Evolutionary conservation across 1,140 invertebrate genomes (phyloP).

Genomic region (Trichomalopsis sarcophagae): DNA sequence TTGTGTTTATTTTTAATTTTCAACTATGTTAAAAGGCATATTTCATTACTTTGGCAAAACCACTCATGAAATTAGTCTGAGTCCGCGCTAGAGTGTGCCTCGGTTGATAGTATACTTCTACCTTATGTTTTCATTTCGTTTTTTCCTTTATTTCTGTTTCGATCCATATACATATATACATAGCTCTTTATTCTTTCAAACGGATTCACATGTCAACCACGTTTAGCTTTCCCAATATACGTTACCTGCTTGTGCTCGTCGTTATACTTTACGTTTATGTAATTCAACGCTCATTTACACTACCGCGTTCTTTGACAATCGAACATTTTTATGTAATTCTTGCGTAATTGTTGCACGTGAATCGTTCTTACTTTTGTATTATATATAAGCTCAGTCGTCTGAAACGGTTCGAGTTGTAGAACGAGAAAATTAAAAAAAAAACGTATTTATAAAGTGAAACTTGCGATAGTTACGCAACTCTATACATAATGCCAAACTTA

Average conservation of each 20-base stretch:
- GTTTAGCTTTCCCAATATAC: neutral
- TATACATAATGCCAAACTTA: neutral
- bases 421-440: too few relatives aligned
- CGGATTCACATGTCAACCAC: neutral
- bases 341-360: slow-evolving; percentile 44
- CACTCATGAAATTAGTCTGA: neutral
- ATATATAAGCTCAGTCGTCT: neutral
- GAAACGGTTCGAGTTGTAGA: neutral
- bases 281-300: slow-evolving; percentile 20
- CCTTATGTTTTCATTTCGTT: neutral
- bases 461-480: neutral
- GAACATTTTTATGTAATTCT: slow-evolving; percentile 33
- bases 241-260: slow-evolving; percentile 37
- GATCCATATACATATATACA: too few relatives aligned
- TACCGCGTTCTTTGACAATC: slow-evolving; percentile 31
- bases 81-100: neutral
- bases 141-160: slow-evolving; percentile 9
- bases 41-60: neutral
- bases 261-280: slow-evolving; percentile 11
- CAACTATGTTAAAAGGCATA: neutral
- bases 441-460: neutral
- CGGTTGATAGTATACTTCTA: neutral
- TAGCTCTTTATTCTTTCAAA: neutral
- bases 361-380: neutral
- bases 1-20: neutral